A percentile compares a stretch with the other conserved stretches of the same genome.
These are phyloP conservation scores for Ceratina australensis DNA, from an alignment of 1,140 invertebrate species.

Conservation along the genomic window DNA sequence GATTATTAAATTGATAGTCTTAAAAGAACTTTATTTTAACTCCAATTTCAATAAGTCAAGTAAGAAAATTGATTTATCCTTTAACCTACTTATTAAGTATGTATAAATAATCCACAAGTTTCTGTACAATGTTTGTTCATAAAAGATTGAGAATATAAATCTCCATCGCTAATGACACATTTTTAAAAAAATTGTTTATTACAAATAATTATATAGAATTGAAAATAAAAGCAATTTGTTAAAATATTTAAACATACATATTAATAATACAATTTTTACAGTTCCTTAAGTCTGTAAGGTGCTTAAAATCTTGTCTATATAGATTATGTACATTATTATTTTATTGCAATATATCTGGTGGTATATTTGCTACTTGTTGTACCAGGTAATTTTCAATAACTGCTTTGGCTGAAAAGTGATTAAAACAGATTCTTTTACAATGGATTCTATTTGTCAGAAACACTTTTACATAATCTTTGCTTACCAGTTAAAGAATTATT, in stretches of 20 bases:
- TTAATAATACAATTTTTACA: conserved; percentile 12
- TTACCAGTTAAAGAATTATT: conserved; percentile 81
- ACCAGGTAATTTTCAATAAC: conserved; percentile 78
- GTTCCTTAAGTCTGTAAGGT: not conserved
- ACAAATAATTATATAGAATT: too few relatives aligned
- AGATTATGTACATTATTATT: conserved; percentile 18
- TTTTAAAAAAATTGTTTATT: too few relatives aligned
- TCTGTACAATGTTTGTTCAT: too few relatives aligned
- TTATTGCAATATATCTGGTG: conserved; percentile 55
- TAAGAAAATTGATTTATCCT: too few relatives aligned
- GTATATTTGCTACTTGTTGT: conserved; percentile 69
- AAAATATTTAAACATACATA: conserved; percentile 17
- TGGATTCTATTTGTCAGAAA: not conserved
- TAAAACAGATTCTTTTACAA: not conserved
- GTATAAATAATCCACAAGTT: too few relatives aligned
- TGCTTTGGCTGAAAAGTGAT: conserved; percentile 75
- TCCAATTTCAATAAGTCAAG: too few relatives aligned
- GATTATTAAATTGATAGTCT: too few relatives aligned
- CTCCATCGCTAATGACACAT: too few relatives aligned
- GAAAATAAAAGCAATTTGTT: not conserved
- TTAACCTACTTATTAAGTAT: too few relatives aligned
- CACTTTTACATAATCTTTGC: conserved; percentile 18
- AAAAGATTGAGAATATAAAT: too few relatives aligned
- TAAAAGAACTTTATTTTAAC: too few relatives aligned
- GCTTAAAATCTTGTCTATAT: conserved; percentile 8